A percentile compares a stretch with the other conserved stretches of the same genome.
phyloP scores from a whole-genome alignment of 2,888 invertebrate species.

The Ophion ellenae region DNA sequence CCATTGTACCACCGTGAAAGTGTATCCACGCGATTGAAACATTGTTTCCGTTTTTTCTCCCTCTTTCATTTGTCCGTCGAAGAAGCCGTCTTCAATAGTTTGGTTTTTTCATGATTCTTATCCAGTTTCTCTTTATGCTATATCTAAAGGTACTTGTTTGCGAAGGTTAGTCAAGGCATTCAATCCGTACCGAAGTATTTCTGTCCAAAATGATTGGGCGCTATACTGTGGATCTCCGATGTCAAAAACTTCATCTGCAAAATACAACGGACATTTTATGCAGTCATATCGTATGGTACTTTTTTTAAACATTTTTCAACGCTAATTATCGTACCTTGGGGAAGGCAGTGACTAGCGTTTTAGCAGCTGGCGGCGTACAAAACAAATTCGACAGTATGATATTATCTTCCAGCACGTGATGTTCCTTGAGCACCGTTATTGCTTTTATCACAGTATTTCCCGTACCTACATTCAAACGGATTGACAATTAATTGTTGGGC shows the following conservation, averaged over 20 bases:
- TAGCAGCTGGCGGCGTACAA: slow-evolving; percentile 96
- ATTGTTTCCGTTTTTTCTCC: not conserved
- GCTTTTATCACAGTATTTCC: slow-evolving; percentile 98
- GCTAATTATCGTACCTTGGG: slow-evolving; percentile 86
- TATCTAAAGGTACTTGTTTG: slow-evolving; percentile 42
- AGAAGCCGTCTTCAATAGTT: slow-evolving; percentile 50
- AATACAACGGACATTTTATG: slow-evolving; percentile 38
- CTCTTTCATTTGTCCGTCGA: not conserved
- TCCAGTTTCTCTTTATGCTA: slow-evolving; percentile 38
- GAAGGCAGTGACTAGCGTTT: slow-evolving; percentile 92
- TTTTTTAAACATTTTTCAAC: not conserved
- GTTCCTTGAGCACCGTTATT: slow-evolving; percentile 96
- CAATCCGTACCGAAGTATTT: slow-evolving; percentile 99
- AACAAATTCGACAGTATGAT: slow-evolving; percentile 99
- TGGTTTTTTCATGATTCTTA: slow-evolving; percentile 44
- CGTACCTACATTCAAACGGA: slow-evolving; percentile 85
- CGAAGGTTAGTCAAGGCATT: slow-evolving; percentile 70
- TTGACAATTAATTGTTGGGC: not conserved
- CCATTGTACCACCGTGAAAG: slow-evolving; percentile 17
- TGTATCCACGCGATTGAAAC: not conserved
- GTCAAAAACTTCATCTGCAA: slow-evolving; percentile 96
- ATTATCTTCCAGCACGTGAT: slow-evolving; percentile 96
- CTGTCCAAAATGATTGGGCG: slow-evolving; percentile 99
- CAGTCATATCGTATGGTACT: not conserved
- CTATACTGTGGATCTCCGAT: slow-evolving; percentile 96